Base-by-base conservation (phyloP, 2,113 vertebrate species). In the Trichechus manatus region DNA sequence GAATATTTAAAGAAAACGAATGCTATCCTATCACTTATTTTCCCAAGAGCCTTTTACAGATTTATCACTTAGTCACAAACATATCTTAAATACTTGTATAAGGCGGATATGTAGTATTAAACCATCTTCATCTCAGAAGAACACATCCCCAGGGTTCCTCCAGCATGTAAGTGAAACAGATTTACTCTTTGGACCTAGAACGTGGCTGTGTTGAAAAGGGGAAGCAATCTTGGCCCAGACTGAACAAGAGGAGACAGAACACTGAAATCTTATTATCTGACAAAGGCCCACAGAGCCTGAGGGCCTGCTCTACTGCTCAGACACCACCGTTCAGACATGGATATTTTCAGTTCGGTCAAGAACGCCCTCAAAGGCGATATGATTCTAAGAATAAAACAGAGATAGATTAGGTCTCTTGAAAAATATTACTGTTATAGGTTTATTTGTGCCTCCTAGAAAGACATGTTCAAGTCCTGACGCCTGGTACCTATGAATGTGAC, bases 371-470 rank as follows among this genome's bases (percentile, higher is more conserved):
- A 64, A 79, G 36, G 33, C 5, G 14, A 87, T 44, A 44, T 3
- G 4, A 78, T 78, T 81, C 82, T 88, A 91, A 94, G 63, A 94
- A 80, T 81, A 84, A 94, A 92, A 68, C 2, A 74, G 36, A 22
- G 72, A 74, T 13, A 78, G 27, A 44, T 17, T 77, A 27, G 44
- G 75, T 78, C 44, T 78, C 29, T 78, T 27, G 27, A 31, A 50
- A 78, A 78, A 9, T 50, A 31, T 78, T 50, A 31, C 42, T 9
- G n/a, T 9, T 72, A 72, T 19, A 72, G 33, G 19, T 36, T 6
- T 72, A 72, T 72, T 72, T 72, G 70, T 36, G 17, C 36, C n/a
- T 22, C 5, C 59, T 6, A 61, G 20, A 61, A 61, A 23, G 59
- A 56, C 15, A 17, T 56, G 53, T 17, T 56, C 20, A 70, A 70